Base-by-base conservation (phyloP, 2,113 vertebrate genomes). In the Callopanchax toddi region DNA sequence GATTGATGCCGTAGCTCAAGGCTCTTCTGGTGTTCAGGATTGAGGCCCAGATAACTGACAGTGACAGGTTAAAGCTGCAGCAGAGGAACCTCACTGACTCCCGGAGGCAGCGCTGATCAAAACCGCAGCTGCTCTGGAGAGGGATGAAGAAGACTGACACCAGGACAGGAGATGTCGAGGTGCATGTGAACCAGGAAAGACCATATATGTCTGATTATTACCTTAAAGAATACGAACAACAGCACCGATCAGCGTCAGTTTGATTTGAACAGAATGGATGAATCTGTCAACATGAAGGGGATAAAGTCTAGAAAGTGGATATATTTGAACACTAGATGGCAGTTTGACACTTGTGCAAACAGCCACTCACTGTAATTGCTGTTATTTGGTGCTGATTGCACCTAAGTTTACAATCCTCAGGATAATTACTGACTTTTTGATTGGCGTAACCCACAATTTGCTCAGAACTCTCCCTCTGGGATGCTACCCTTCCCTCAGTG, bases 21-120 rank as follows among this genome's bases (percentile, higher is more conserved):
- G 60, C 61, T 71, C 37, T 58, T 71, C 52, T 46, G 37, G 55
- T 66, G 54, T 63, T 82, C 65, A 67, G 39, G 54, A 79, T 17
- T 22, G 45, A 54, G 12, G 56, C 60, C 56, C 32, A 4, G 68
- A 76, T 85, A 81, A 83, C 53, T 44, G 80, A 82, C 75, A 57
- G 29, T 60, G 83, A 84, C 68, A 76, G 36, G 61, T 50, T 20
- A 66, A 48, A 84, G 70, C 66, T 54, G 59, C 54, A 52, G 67
- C 58, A 64, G 65, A 62, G 76, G 76, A 86, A 82, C 76, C 79
- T 73, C 67, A 76, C 68, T 60, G 59, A 85, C 73, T 70, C 65
- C 40, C 53, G 29, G 52, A 86, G 69, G 66, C 53, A 32, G 67
- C 45, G 2, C 65, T 57, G 53, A 86, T 81, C 77, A 62, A 65